Evolutionary conservation across 2,888 invertebrate species (phyloP), one percentile per base, ranked within the genome.

Genomic region (Sipha maydis): DNA sequence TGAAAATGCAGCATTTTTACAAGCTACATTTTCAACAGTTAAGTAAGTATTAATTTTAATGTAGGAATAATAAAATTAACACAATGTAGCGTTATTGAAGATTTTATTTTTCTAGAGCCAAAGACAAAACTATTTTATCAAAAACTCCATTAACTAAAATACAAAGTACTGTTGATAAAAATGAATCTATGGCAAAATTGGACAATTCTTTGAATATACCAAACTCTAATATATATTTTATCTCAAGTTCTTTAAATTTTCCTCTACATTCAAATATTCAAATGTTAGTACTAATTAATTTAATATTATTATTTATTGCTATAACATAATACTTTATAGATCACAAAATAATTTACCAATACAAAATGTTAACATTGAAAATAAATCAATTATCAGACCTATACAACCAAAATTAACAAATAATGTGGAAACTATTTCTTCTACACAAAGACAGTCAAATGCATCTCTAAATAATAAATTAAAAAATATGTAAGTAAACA

Each of bases 321-420:
- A 11, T 48, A 38, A 5, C 48, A 17, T 17, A n/a, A 76, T 75
- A 61, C 48, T 48, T 67, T 82, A 28, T 25, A 88, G 88, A 48
- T 19, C 31, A 76, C 25, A 41, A 67, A 67, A 88, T 82, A 73
- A 73, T 25, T 48, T 61, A 17, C 11, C 34, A 54, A 3, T 25
- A n/a, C 31, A 77, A 78, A 69, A 48, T 34, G 19, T 76, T 41
- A 41, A 3, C 61, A 61, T n/a, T 28, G n/a, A 19, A 34, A 77
- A 69, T 19, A 78, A 48, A 69, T 69, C 85, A 54, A 34, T n/a
- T 69, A 19, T 19, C 5, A 48, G 67, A 34, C 85, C 85, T 11
- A 69, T 85, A 69, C 48, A 69, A 85, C 78, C 85, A 69, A 85
- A 85, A 54, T n/a, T 77, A n/a, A 31, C 25, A n/a, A 78, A 34